Base-by-base conservation (phyloP, 2,888 invertebrate genomes). In the Diarsia rubi region DNA sequence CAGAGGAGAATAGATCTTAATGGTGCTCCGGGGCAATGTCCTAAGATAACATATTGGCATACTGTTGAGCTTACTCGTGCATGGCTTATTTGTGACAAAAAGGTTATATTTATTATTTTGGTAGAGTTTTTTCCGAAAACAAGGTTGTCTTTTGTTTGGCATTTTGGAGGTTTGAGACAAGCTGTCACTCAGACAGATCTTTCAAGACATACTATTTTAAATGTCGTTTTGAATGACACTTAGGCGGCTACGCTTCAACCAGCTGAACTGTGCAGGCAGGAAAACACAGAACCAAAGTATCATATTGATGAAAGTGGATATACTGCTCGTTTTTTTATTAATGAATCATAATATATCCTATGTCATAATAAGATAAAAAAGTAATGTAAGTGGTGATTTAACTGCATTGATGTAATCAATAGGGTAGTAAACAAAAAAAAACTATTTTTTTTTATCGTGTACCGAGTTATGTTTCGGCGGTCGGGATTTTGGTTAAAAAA, bases 21-120 rank as follows among this genome's bases (percentile, higher is more conserved):
- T 42, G 37, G n/a, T 31, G 19, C 69, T 69, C 44, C 3, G 4
- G 66, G 73, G 69, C 47, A 27, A 14, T 69, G 9, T 73, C 49
- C 65, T 60, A 66, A 54, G 31, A 69, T 14, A 69, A 73, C 24
- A 9, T n/a, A 73, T 44, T 57, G 31, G 19, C n/a, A 24, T 54
- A 73, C 19, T 44, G 49, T 52, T 68, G 37, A 68, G 44, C 59
- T 59, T 49, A 31, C 45, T 69, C 27, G 52, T 64, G n/a, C 24
- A 68, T 31, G 37, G 52, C 52, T 37, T 52, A 31, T 8, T 21
- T 24, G 44, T 24, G 24, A 8, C 14, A 21, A 24, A 37, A 63
- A 12, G 27, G 24, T 47, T 62, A 9, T 14, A 16, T 14, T 9
- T 31, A 12, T 5, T 27, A 21, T 64, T 16, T 42, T 42, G 14